A percentile compares a stretch with the other conserved stretches of the same genome.
phyloP scores from a whole-genome alignment of 2,888 invertebrate species.

The Diogma glabrata region DNA sequence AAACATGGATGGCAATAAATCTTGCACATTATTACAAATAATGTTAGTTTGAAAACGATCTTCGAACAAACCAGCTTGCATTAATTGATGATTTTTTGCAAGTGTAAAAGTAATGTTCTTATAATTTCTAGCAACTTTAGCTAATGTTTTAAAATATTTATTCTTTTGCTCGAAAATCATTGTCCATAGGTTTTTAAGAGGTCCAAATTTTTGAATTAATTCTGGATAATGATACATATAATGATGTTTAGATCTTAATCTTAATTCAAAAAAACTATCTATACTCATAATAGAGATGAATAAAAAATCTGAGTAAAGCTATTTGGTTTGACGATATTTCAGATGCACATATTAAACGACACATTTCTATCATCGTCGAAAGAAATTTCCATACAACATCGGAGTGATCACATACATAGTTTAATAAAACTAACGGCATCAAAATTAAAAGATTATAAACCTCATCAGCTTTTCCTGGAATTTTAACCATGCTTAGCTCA shows the following conservation, averaged over 20 bases:
- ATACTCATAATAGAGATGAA: too few relatives aligned
- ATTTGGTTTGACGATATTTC: too few relatives aligned
- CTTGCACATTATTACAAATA: conserved; percentile 3
- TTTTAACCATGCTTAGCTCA: too few relatives aligned
- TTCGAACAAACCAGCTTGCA: conserved; percentile 4
- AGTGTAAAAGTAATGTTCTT: background rate
- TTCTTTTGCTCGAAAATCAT: background rate
- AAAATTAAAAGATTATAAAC: too few relatives aligned
- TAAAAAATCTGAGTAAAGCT: too few relatives aligned
- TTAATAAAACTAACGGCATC: too few relatives aligned
- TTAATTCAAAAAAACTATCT: background rate
- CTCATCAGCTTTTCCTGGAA: too few relatives aligned
- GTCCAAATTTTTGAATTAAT: background rate
- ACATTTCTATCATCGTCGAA: too few relatives aligned
- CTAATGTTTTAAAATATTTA: background rate
- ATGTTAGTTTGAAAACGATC: background rate
- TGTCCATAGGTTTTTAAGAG: background rate
- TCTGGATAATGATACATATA: background rate
- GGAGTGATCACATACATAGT: too few relatives aligned
- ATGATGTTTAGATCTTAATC: background rate
- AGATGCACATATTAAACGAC: too few relatives aligned
- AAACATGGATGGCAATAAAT: background rate
- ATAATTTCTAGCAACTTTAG: background rate
- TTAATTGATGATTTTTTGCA: conserved; percentile 4
- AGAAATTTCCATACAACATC: too few relatives aligned